Percentiles rank a stretch among this genome's conserved stretches.
These are phyloP conservation scores for Misgurnus mizolepis DNA, from an alignment of 2,113 vertebrate species.

Conservation along the genomic window DNA sequence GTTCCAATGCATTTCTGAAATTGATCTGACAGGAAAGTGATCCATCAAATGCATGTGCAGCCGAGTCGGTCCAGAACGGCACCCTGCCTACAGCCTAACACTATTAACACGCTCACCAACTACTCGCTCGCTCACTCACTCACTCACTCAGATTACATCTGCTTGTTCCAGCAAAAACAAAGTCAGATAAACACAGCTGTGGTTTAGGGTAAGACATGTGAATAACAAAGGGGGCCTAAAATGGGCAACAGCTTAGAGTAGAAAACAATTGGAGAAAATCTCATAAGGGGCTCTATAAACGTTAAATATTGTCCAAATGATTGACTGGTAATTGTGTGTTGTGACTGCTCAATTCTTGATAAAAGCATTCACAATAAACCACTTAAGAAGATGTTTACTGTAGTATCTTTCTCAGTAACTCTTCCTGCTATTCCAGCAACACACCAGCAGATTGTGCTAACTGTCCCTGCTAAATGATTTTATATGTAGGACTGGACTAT, in stretches of 20 bases:
- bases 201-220: neutral
- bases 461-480: constrained; percentile 1
- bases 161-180: constrained; percentile 4
- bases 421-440: constrained; percentile 9
- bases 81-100: constrained; percentile 57
- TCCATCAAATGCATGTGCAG: constrained; percentile 65
- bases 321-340: neutral
- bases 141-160: constrained; percentile 40
- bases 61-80: constrained; percentile 55
- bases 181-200: neutral
- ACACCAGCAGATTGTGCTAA: constrained; percentile 23
- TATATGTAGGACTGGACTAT: neutral
- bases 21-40: constrained; percentile 68
- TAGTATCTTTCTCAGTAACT: neutral
- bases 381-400: too few relatives aligned
- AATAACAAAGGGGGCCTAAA: constrained; percentile 4
- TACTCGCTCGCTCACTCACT: neutral
- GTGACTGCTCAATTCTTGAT: too few relatives aligned
- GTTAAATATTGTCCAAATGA: too few relatives aligned
- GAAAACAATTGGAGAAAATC: too few relatives aligned
- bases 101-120: constrained; percentile 66
- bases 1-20: constrained; percentile 61
- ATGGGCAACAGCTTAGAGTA: too few relatives aligned
- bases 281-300: too few relatives aligned
- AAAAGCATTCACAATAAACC: neutral